A percentile compares a stretch with the other conserved stretches of the same genome.
Conservation (phyloP, 30 jellyfish, hydroid and myxozoan genomes). For the Catostylus mosaicus region DNA sequence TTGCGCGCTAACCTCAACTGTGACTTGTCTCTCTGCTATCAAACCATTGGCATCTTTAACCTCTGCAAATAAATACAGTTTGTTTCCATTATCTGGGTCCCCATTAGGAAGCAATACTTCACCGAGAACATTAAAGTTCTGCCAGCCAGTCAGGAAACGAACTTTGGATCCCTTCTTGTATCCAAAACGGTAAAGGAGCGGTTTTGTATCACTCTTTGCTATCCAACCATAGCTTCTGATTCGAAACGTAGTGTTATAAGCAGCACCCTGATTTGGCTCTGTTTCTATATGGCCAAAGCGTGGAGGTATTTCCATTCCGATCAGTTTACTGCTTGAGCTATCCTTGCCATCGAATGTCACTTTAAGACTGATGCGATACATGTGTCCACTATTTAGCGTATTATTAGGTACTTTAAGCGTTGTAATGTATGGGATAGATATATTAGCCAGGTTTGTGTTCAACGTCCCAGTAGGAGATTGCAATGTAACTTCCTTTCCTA, state of each 20-base stretch:
- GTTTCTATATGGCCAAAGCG: slow-evolving; percentile 25
- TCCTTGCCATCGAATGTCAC: background rate
- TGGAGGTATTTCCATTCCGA: slow-evolving; percentile 22
- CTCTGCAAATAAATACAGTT: slow-evolving; percentile 31
- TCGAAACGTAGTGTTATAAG: slow-evolving; percentile 54
- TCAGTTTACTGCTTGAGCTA: slow-evolving; percentile 4
- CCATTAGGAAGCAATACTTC: slow-evolving; percentile 40
- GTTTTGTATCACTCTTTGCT: slow-evolving; percentile 11
- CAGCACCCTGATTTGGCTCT: slow-evolving; percentile 34
- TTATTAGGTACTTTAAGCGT: slow-evolving; percentile 11
- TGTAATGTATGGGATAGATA: background rate
- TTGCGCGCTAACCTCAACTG: background rate
- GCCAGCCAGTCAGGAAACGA: slow-evolving; percentile 53
- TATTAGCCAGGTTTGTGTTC: slow-evolving; percentile 3
- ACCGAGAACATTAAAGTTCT: slow-evolving; percentile 11
- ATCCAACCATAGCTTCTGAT: slow-evolving; percentile 44
- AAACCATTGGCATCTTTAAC: slow-evolving; percentile 31
- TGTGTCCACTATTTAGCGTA: slow-evolving; percentile 19
- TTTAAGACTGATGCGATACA: slow-evolving; percentile 24
- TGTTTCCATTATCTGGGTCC: slow-evolving; percentile 9
- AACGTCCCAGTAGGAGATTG: slow-evolving; percentile 22
- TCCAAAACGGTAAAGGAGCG: slow-evolving; percentile 49
- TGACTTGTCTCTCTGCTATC: slow-evolving; percentile 11
- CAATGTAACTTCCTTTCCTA: slow-evolving; percentile 22
- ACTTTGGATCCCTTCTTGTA: slow-evolving; percentile 1